Conservation (phyloP, 2,888 invertebrate species). For the Drosophila picticornis region DNA sequence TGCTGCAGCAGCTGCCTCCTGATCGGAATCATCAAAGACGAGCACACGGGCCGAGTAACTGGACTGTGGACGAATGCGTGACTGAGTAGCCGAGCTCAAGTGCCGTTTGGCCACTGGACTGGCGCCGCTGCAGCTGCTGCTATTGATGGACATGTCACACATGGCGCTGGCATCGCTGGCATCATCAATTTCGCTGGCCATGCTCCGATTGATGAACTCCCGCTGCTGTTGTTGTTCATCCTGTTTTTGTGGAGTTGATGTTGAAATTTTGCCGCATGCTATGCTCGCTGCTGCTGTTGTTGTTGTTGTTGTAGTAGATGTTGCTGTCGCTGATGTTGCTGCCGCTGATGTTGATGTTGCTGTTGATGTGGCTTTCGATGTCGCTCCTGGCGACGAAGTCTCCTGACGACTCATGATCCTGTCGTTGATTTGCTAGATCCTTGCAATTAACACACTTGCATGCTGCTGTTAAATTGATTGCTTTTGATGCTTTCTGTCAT, state of each 20-base stretch:
- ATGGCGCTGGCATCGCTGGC: slow-evolving; percentile 64
- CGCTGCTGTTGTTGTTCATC: slow-evolving; percentile 48
- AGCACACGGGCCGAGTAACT: slow-evolving; percentile 91
- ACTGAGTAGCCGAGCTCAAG: slow-evolving; percentile 65
- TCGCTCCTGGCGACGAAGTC: slow-evolving; percentile 23
- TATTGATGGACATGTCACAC: slow-evolving; percentile 58
- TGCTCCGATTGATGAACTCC: slow-evolving; percentile 61
- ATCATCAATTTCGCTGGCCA: slow-evolving; percentile 63
- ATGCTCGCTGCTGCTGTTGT: slow-evolving; percentile 25
- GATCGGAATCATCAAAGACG: slow-evolving; percentile 91
- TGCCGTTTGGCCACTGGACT: slow-evolving; percentile 82
- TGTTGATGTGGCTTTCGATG: not conserved
- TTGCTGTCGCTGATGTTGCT: not conserved
- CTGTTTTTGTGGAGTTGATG: slow-evolving; percentile 79
- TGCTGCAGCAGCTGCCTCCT: slow-evolving; percentile 82
- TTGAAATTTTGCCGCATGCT: slow-evolving; percentile 75
- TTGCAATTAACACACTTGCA: slow-evolving; percentile 49
- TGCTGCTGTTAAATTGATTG: slow-evolving; percentile 31
- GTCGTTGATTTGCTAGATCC: slow-evolving; percentile 26
- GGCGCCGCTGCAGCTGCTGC: slow-evolving; percentile 50
- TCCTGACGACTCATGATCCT: slow-evolving; percentile 75
- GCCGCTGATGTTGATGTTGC: not conserved
- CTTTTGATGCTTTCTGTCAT: slow-evolving; percentile 49
- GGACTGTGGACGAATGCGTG: slow-evolving; percentile 86
- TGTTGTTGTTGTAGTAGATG: slow-evolving; percentile 11